Conservation (phyloP, 2,113 vertebrate genomes). For the Phoenicopterus ruber region DNA sequence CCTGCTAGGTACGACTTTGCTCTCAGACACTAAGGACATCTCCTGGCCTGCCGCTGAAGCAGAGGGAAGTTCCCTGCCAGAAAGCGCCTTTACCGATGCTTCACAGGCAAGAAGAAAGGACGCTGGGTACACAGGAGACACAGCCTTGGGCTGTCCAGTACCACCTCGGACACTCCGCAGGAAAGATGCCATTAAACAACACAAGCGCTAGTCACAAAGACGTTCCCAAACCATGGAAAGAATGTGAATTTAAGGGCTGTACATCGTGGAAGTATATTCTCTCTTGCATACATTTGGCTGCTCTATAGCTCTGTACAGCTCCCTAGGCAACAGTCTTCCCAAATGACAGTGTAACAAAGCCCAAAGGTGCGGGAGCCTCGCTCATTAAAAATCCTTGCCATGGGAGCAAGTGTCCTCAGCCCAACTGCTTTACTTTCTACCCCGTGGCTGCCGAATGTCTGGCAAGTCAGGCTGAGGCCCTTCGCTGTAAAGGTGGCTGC, state of each 20-base stretch:
- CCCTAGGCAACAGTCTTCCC: conserved; percentile 51
- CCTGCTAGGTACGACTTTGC: not conserved
- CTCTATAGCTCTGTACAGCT: conserved; percentile 23
- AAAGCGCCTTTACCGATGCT: not conserved
- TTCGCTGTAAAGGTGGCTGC: not conserved
- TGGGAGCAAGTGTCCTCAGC: not conserved
- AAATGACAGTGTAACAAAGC: conserved; percentile 31
- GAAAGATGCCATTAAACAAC: not conserved
- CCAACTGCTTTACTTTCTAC: not conserved
- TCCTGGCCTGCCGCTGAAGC: not conserved
- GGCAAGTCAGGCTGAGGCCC: not conserved
- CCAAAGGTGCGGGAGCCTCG: not conserved
- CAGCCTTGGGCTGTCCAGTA: not conserved
- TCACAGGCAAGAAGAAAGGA: not conserved
- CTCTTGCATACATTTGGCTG: not conserved
- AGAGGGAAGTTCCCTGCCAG: not conserved
- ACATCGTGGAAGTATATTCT: not conserved
- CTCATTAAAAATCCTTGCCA: not conserved
- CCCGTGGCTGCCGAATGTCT: not conserved
- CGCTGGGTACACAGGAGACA: not conserved
- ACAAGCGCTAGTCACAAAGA: not conserved
- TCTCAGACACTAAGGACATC: not conserved
- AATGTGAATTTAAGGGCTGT: not conserved
- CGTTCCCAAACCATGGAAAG: not conserved
- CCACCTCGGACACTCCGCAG: not conserved